phyloP scores from a whole-genome alignment of 37 sponge, comb jelly and placozoan species.

The Aplysina aerophoba region DNA sequence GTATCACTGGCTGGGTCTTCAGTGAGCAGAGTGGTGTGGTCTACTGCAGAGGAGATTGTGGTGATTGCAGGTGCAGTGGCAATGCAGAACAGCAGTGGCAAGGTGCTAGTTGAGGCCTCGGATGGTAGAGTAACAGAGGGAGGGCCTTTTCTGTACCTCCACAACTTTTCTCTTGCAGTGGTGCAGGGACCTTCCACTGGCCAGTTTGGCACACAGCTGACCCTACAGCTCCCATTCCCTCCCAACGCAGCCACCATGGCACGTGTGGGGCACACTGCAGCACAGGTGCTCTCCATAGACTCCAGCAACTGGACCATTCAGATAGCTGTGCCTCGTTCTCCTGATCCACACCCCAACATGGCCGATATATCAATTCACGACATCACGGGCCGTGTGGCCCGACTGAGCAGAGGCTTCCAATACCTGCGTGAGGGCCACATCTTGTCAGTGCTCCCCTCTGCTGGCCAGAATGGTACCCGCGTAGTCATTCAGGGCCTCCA shows the following conservation, averaged over 20 bases:
- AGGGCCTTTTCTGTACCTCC: constrained; percentile 50
- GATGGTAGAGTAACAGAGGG: constrained; percentile 60
- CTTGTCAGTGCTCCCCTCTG: constrained; percentile 31
- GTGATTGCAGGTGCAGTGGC: constrained; percentile 75
- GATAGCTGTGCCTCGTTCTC: constrained; percentile 54
- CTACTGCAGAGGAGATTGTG: constrained; percentile 42
- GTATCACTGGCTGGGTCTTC: constrained; percentile 62
- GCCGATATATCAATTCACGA: constrained; percentile 65
- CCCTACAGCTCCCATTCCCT: constrained; percentile 21
- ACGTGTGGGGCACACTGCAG: constrained; percentile 41
- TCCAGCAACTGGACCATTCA: background rate
- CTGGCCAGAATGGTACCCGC: constrained; percentile 70
- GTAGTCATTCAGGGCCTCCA: constrained; percentile 52
- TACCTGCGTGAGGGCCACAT: constrained; percentile 71
- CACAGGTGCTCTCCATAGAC: constrained; percentile 27
- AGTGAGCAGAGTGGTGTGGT: constrained; percentile 50
- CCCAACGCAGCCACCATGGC: constrained; percentile 8
- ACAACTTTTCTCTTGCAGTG: constrained; percentile 38
- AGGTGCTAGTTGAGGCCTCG: constrained; percentile 49
- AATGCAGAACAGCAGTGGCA: constrained; percentile 19
- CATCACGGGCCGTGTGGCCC: constrained; percentile 25
- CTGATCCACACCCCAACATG: constrained; percentile 25
- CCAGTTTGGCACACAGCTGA: constrained; percentile 62
- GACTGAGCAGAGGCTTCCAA: constrained; percentile 60
- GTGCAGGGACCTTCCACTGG: constrained; percentile 42